Percentiles rank a stretch among this genome's conserved stretches.
phyloP scores from a whole-genome alignment of 2,888 invertebrate species.

The Cetonia aurata region DNA sequence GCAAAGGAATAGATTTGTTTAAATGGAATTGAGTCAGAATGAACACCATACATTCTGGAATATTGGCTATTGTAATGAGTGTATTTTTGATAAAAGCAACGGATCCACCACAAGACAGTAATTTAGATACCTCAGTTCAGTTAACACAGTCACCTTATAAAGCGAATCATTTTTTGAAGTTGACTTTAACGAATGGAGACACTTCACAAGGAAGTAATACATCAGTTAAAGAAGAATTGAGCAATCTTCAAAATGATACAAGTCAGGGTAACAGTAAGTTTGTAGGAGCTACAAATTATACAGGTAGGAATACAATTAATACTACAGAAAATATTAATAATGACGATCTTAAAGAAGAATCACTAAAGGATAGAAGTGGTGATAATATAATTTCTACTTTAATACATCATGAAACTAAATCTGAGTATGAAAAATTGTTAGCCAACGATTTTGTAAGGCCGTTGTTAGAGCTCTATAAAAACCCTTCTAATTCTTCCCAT shows the following conservation, averaged over 20 bases:
- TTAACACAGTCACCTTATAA: constrained; percentile 22
- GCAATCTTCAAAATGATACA: not conserved
- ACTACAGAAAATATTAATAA: constrained; percentile 14
- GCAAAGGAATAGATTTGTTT: constrained; percentile 38
- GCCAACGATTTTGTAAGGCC: constrained; percentile 63
- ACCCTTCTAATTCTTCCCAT: not conserved
- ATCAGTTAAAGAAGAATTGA: not conserved
- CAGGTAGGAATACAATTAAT: not conserved
- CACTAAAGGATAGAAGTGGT: not conserved
- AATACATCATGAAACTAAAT: constrained; percentile 58
- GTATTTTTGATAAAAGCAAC: constrained; percentile 65
- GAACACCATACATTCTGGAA: constrained; percentile 65
- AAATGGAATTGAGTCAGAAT: constrained; percentile 61
- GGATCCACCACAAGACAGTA: constrained; percentile 62
- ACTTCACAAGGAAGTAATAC: constrained; percentile 4
- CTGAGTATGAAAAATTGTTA: constrained; percentile 60
- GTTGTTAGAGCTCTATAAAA: constrained; percentile 60
- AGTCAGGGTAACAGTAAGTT: not conserved
- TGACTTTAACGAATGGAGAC: constrained; percentile 3
- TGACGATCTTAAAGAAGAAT: not conserved
- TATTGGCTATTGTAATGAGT: constrained; percentile 64
- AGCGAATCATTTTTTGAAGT: constrained; percentile 9
- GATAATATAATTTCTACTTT: constrained; percentile 45
- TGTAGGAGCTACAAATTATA: not conserved
- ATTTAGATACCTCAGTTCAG: constrained; percentile 53